Evolutionary conservation across 2,113 vertebrate genomes (phyloP).

Genomic region (mouse (Mus musculus)): GRCm39 chr1:48553001-48553500

Average conservation of each 20-base stretch:
- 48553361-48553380: not conserved
- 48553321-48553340: no score
- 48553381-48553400: not conserved
- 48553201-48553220: not conserved
- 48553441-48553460: not conserved
- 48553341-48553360: not conserved
- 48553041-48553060: not conserved
- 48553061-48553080: not conserved
- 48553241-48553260: not conserved
- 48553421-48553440: no score
- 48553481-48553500: not conserved
- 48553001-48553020: fast-evolving
- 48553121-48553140: not conserved
- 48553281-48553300: not conserved
- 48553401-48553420: not conserved
- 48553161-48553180: not conserved
- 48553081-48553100: not conserved
- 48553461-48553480: no score
- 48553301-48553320: no score
- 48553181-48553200: not conserved
- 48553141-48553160: not conserved
- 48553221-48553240: fast-evolving
- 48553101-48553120: not conserved
- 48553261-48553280: not conserved
- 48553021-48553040: not conserved